Percentiles rank a stretch among this genome's conserved stretches.
These are phyloP conservation scores for Potorous gilbertii DNA, from an alignment of 2,797 vertebrate genomes.

Conservation along the genomic window DNA sequence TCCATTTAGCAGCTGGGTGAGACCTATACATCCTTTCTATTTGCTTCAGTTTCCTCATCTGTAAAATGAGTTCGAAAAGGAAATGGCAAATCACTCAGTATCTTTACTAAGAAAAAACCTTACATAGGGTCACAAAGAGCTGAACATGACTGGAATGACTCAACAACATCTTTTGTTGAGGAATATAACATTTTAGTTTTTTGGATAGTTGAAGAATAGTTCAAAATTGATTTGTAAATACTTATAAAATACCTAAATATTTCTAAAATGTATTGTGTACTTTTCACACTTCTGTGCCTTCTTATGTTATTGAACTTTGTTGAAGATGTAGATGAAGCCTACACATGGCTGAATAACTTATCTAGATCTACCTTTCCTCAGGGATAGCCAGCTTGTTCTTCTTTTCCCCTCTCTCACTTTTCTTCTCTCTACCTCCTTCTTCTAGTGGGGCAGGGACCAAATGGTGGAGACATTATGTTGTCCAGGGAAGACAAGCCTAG, in stretches of 20 bases:
- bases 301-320: not conserved
- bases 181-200: not conserved
- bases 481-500: not conserved
- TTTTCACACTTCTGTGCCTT: not conserved
- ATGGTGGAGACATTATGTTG: not conserved
- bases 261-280: not conserved
- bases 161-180: not conserved
- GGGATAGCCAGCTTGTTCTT: not conserved
- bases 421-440: not conserved
- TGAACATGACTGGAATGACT: not conserved
- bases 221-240: not conserved
- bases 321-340: not conserved
- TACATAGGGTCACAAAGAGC: too few species aligned
- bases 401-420: not conserved
- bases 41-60: not conserved
- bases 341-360: not conserved
- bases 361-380: not conserved
- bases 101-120: too few species aligned
- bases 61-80: not conserved
- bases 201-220: not conserved
- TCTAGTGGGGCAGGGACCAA: not conserved
- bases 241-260: not conserved
- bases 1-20: too few species aligned
- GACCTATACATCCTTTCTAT: not conserved
- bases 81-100: too few species aligned